Percentiles rank a stretch among this genome's conserved stretches.
Evolutionary conservation across 1,140 invertebrate species (phyloP).

Genomic region (Antheraea mylitta): DNA sequence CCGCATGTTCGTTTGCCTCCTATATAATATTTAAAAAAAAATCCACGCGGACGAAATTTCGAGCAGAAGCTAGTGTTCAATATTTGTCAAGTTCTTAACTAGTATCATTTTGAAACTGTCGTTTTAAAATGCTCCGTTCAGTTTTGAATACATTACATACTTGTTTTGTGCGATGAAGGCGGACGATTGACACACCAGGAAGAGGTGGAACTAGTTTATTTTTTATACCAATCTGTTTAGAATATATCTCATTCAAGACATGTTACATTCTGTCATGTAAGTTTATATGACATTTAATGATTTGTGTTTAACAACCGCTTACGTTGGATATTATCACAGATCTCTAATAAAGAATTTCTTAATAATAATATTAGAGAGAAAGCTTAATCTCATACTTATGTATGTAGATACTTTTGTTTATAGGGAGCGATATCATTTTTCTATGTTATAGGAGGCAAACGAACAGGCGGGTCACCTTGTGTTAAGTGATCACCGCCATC

Average conservation of each 20-base stretch:
- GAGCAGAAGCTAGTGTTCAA: too few species aligned
- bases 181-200: conserved; percentile 11
- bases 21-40: too few species aligned
- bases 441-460: too few species aligned
- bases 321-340: background rate
- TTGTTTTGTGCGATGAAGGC: conserved; percentile 10
- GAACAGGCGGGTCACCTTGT: too few species aligned
- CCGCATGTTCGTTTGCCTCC: too few species aligned
- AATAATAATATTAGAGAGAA: background rate
- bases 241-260: conserved; percentile 2
- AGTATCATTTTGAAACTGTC: background rate
- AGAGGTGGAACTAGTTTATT: conserved; percentile 10
- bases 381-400: background rate
- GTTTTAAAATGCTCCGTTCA: background rate
- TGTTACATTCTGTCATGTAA: background rate
- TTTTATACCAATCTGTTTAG: conserved; percentile 3
- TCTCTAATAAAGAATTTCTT: too few species aligned
- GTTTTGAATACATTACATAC: background rate
- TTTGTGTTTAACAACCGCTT: background rate
- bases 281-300: background rate
- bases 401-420: background rate
- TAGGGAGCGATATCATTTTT: too few species aligned
- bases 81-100: background rate
- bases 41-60: too few species aligned
- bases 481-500: too few species aligned